phyloP scores from a whole-genome alignment of 2,113 vertebrate genomes.

The Fregata magnificens region DNA sequence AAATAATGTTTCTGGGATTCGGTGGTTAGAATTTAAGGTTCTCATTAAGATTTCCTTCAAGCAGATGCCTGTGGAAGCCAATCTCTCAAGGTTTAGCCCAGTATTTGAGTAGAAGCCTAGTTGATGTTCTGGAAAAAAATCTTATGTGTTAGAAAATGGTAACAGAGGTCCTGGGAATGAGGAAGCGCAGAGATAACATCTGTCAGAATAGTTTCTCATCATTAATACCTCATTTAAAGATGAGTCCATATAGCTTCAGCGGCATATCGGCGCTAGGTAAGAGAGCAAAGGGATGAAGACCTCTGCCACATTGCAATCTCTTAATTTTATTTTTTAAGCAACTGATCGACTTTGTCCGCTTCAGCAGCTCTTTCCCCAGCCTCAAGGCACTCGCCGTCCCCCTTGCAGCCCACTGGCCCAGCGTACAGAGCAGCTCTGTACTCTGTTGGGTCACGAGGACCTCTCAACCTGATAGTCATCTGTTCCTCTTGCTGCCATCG shows the following conservation, averaged over 20 bases:
- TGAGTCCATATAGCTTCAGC: neutral
- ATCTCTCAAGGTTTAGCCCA: neutral
- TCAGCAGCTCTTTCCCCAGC: neutral
- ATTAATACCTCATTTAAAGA: neutral
- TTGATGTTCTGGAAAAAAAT: neutral
- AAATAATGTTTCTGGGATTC: accelerated
- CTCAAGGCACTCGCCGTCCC: neutral
- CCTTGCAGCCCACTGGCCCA: accelerated
- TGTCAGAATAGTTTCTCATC: neutral
- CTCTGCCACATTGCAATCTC: neutral
- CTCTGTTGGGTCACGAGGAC: neutral
- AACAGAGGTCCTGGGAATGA: neutral
- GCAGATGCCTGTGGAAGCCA: neutral
- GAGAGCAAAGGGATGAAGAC: neutral
- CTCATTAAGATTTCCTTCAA: neutral
- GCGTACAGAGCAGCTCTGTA: accelerated
- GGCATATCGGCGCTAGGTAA: neutral
- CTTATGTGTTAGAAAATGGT: neutral
- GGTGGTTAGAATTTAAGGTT: neutral
- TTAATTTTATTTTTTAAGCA: neutral
- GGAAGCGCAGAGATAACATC: neutral
- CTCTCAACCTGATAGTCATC: accelerated
- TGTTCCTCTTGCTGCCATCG: accelerated
- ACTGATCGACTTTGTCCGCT: neutral
- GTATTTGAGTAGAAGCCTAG: neutral